phyloP scores from a whole-genome alignment of 2,113 vertebrate genomes.

The Emydura subglobosa region DNA sequence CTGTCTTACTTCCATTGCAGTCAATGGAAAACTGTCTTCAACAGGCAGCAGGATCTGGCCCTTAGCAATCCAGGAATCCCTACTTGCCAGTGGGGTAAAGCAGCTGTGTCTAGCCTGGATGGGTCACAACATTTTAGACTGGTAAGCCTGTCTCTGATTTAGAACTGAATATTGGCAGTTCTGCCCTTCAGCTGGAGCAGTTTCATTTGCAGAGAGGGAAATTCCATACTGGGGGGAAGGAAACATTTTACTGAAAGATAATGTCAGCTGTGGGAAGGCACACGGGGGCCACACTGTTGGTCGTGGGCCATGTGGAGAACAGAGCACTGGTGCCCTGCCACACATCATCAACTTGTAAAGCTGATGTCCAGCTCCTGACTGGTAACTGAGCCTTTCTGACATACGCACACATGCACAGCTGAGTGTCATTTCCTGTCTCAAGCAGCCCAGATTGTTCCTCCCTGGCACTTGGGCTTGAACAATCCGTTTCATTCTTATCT shows the following conservation, averaged over 20 bases:
- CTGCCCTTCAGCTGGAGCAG: neutral
- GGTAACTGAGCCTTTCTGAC: slow-evolving; percentile 20
- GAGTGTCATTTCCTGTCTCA: slow-evolving; percentile 48
- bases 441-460: slow-evolving; percentile 19
- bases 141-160: neutral
- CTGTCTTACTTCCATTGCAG: neutral
- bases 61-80: neutral
- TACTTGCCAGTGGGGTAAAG: neutral
- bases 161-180: rapidly evolving
- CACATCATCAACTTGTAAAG: neutral
- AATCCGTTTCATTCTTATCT: slow-evolving; percentile 23
- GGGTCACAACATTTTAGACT: rapidly evolving
- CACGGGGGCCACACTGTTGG: neutral
- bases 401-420: neutral
- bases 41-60: neutral
- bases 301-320: neutral
- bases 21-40: neutral
- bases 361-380: slow-evolving; percentile 11
- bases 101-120: rapidly evolving
- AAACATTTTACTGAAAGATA: neutral
- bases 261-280: neutral
- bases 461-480: slow-evolving; percentile 19
- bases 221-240: neutral
- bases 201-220: rapidly evolving
- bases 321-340: rapidly evolving